Percentiles rank a stretch among this genome's conserved stretches.
Conservation (phyloP, 1,140 invertebrate genomes). For the Drosophila nannoptera region DNA sequence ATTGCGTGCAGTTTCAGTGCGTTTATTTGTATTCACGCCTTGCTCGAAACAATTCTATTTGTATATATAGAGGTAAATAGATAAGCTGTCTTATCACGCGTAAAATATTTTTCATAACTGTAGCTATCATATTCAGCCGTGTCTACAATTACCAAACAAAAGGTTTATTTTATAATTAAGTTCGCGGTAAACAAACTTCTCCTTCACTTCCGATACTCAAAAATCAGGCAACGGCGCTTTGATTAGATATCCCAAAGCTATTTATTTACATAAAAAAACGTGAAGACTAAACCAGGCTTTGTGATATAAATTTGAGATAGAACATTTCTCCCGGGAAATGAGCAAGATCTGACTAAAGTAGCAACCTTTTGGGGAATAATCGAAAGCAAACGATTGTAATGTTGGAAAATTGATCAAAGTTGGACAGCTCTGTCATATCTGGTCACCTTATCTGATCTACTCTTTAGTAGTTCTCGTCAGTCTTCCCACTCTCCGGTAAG, state of each 20-base stretch:
- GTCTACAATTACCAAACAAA: background rate
- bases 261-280: too few species aligned
- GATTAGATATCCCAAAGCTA: too few species aligned
- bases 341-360: too few species aligned
- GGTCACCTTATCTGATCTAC: too few species aligned
- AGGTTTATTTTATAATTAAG: background rate
- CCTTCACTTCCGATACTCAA: background rate
- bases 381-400: too few species aligned
- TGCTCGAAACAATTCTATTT: background rate
- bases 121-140: background rate
- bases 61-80: background rate
- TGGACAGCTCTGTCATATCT: too few species aligned
- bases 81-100: background rate
- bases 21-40: background rate
- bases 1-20: too few species aligned
- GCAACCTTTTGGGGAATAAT: too few species aligned
- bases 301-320: too few species aligned
- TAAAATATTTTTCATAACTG: background rate
- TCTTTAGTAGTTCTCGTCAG: background rate
- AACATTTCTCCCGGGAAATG: too few species aligned
- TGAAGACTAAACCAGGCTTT: too few species aligned
- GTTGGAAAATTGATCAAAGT: too few species aligned
- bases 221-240: background rate
- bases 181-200: background rate
- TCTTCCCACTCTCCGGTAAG: slow-evolving; percentile 10